Percentiles rank a stretch among this genome's conserved stretches.
Conservation (phyloP, 2,797 vertebrate genomes). For the Diceros bicornis region DNA sequence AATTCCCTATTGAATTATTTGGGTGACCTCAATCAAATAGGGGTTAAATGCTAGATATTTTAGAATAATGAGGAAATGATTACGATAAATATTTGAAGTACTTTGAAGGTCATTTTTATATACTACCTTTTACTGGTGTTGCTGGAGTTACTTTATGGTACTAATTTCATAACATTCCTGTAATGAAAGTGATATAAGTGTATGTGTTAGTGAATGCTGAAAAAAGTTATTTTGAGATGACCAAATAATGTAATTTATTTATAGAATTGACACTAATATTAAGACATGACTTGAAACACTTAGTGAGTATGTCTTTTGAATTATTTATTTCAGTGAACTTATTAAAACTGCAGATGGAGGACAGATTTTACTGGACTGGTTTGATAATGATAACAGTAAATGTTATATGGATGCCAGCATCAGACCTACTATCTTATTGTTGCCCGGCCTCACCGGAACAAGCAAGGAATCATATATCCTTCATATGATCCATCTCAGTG, state of each 20-base stretch:
- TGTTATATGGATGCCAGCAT: slow-evolving; percentile 92
- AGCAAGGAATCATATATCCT: slow-evolving; percentile 99
- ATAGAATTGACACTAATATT: slow-evolving; percentile 57
- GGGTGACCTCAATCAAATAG: slow-evolving; percentile 69
- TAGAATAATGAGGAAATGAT: slow-evolving; percentile 68
- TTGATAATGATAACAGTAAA: slow-evolving; percentile 95
- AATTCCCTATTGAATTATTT: slow-evolving; percentile 70
- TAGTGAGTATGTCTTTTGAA: slow-evolving; percentile 76
- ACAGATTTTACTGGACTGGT: slow-evolving; percentile 99
- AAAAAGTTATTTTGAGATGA: slow-evolving; percentile 45
- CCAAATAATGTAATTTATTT: slow-evolving; percentile 28
- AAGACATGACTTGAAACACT: slow-evolving; percentile 29
- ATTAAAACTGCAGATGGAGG: slow-evolving; percentile 99
- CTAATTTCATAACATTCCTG: slow-evolving; percentile 42
- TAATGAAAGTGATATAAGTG: slow-evolving; percentile 18
- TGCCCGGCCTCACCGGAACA: slow-evolving; percentile 98
- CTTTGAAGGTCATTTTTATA: slow-evolving; percentile 60
- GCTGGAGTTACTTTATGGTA: slow-evolving; percentile 40
- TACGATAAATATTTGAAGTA: slow-evolving; percentile 61
- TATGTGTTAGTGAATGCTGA: not conserved
- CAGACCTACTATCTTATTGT: slow-evolving; percentile 96
- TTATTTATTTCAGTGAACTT: slow-evolving; percentile 95
- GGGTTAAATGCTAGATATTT: slow-evolving; percentile 65
- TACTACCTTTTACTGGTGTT: not conserved
- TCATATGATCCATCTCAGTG: slow-evolving; percentile 98